Base-by-base conservation (phyloP, 2,888 invertebrate species). In the Prosapia bicincta region DNA sequence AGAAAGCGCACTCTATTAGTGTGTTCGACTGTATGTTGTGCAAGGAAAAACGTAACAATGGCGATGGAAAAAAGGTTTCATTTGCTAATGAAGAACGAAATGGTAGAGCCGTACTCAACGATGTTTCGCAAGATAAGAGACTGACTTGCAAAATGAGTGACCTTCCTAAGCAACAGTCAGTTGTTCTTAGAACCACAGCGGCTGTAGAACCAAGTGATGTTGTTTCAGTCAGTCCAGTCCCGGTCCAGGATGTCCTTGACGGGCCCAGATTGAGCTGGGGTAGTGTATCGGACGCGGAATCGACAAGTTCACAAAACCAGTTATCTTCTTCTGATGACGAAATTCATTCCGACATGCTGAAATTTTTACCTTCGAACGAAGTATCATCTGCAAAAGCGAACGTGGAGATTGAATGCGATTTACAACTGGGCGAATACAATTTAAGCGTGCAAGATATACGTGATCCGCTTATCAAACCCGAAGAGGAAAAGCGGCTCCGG, bases 401-500 rank as follows among this genome's bases (percentile, higher is more conserved):
- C 1, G 43, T 75, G 23, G 76, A 71, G 7, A 65, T 43, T 30
- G 66, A 54, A 13, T 67, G 65, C 13, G 70, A 76, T 24, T 30
- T 66, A 13, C 69, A 66, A 43, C 25, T 69, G 0, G 68, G 72
- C 28, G 78, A 77, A 10, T 71, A 76, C 23, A 67, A 69, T 0
- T 71, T 76, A 7, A 71, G 70, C 3, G 76, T 76, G 5, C 65
- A 70, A 38, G 72, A 76, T 67, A 54, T 74, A 3, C 65, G 73
- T 9, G 69, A 66, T 69, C 78, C 76, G 1, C 32, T 78, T 7
- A 84, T 90, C 43, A 88, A 88, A 20, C 86, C 88, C 1, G 88
- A 90, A 81, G 88, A 89, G 83, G 90, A 90, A 84, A 82, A 84
- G 67, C 87, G 86, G 72, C 83, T 90, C 66, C 83, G 89, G 76